Evolutionary conservation across 1,140 invertebrate genomes (phyloP).

Genomic region (Chionoecetes opilio): DNA sequence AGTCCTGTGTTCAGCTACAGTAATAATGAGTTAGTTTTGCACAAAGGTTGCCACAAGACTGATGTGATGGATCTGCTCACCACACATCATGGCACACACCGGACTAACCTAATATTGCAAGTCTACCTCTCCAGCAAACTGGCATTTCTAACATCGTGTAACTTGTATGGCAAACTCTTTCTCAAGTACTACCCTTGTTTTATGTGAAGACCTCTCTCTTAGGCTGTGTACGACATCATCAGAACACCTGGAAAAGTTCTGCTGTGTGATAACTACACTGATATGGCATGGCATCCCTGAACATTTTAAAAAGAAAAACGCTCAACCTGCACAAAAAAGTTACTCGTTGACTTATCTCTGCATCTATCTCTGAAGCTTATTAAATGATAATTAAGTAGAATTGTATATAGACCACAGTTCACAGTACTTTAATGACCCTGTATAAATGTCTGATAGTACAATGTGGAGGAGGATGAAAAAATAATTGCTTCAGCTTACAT

Average conservation of each 20-base stretch:
- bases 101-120: conserved; percentile 59
- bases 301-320: background rate
- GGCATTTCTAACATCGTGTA: background rate
- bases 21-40: conserved; percentile 65
- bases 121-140: conserved; percentile 62
- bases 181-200: background rate
- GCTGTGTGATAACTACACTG: conserved; percentile 6
- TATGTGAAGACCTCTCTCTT: background rate
- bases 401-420: too few species aligned
- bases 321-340: background rate
- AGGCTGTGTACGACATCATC: background rate
- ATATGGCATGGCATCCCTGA: conserved; percentile 58
- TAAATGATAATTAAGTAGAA: background rate
- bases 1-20: conserved; percentile 61
- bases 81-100: conserved; percentile 29
- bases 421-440: too few species aligned
- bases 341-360: background rate
- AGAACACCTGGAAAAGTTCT: background rate
- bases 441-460: too few species aligned
- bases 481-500: too few species aligned
- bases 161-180: background rate
- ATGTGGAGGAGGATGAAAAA: too few species aligned
- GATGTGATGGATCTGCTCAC: background rate
- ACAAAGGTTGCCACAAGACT: conserved; percentile 41
- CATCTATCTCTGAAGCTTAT: background rate